Base-by-base conservation (phyloP, 1,140 invertebrate species). In the Dryas iulia region DNA sequence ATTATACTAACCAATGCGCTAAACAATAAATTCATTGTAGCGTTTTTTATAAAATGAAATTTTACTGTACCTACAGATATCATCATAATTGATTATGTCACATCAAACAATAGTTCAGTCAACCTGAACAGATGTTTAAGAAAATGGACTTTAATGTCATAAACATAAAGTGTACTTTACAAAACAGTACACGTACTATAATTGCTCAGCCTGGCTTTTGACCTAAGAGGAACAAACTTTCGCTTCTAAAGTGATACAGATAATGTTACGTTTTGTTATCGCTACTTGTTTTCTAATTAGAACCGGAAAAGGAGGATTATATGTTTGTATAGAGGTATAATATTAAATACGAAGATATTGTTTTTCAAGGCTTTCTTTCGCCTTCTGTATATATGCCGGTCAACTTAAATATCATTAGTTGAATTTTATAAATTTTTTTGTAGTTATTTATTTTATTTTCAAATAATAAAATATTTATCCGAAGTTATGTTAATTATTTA, bases 21-120 rank as follows among this genome's bases (percentile, higher is more conserved):
- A 0, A 8, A 47, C 39, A 21, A 47, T 18, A 47, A 47, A 0
- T 2, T 39, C 14, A 47, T 47, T 47, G 18, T 47, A n/a, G n/a
- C 33, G 30, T 10, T 0, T 35, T 47, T 47, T 3, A 21, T 10
- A 47, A 18, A 18, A 18, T 21, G 21, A 47, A 21, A 21, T 1
- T 3, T n/a, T 30, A 28, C 14, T 25, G 39, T 26, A 14, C 24
- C 21, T 59, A 54, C 14, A 60, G 47, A 69, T 62, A 62, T 39
- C 5, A 69, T 63, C 62, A 66, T 59, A 66, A 71, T 57, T 47
- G 59, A 30, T 71, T 61, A 71, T 66, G 64, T 71, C 69, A 71
- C 57, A 30, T 35, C 5, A 47, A 53, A 58, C 25, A 39, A 12
- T 53, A 30, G 23, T 33, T 18, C 65, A 25, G 25, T 21, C 14